A percentile compares a stretch with the other conserved stretches of the same genome.
Conservation (phyloP, 2,113 vertebrate species). For the Toxotes jaculatrix region DNA sequence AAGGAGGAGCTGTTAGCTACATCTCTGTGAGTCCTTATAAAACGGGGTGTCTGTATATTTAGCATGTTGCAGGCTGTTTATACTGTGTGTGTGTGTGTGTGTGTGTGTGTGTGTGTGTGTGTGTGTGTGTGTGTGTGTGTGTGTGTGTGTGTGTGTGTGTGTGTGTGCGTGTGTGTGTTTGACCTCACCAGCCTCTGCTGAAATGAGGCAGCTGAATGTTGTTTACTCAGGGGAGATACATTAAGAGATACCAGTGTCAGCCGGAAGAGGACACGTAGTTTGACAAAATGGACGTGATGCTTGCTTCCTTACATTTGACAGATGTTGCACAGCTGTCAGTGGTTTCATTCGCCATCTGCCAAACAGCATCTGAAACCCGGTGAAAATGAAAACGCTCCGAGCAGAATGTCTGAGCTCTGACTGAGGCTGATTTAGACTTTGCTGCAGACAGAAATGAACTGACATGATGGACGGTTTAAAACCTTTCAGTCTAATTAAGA, state of each 20-base stretch:
- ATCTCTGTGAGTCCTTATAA: neutral
- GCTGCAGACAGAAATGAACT: neutral
- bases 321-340: conserved; percentile 46
- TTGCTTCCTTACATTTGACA: conserved; percentile 18
- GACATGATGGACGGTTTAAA: conserved; percentile 15
- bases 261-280: neutral
- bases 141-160: neutral
- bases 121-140: conserved; percentile 2
- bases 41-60: neutral
- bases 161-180: conserved; percentile 13
- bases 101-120: conserved; percentile 15
- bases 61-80: conserved; percentile 13
- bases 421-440: conserved; percentile 1
- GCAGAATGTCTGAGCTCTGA: neutral
- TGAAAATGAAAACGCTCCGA: conserved; percentile 1
- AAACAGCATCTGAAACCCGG: neutral
- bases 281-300: conserved; percentile 20
- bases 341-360: conserved; percentile 36
- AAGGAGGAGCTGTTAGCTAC: neutral
- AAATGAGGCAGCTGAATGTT: neutral
- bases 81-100: neutral
- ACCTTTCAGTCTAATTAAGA: conserved; percentile 23
- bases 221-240: neutral
- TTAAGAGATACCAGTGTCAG: neutral
- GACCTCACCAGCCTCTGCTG: neutral